Evolutionary conservation across 35 echinoderm and acorn worm genomes (phyloP), one percentile per base, ranked within the genome.

Genomic region (Apostichopus japonicus): DNA sequence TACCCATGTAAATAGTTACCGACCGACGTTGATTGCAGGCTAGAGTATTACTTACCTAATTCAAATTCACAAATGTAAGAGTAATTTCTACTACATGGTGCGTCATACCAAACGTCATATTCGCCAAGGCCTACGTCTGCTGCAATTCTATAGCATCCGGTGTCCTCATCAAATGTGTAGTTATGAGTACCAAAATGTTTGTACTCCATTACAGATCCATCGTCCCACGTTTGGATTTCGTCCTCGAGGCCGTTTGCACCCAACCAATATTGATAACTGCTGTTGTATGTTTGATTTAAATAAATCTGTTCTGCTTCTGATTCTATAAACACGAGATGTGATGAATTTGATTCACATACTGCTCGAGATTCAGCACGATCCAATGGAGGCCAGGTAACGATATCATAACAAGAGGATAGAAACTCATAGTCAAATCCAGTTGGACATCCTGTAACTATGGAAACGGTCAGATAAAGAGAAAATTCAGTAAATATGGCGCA

Each of bases 51-150:
- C 79, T 10, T 81, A 81, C 79, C 79, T 51, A 81, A 17, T 16
- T 81, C 27, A 53, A 52, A 81, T 81, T 81, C 79, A 81, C 79
- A 81, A 5, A 81, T 81, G 79, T 81, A 81, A 16, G n/a, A 14
- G 24, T 53, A 53, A 2, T 19, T 81, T 6, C 8, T 13, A 16
- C 8, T 10, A 25, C 79, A 81, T 81, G 33, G 15, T 8, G 8
- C 17, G 17, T 81, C 79, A 51, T 54, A 19, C 79, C 79, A 81
- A 0, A 54, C 16, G 54, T 54, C 79, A 16, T 9, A 19, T 79
- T 25, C 23, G 33, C 23, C 23, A 6, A 5, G 8, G 53, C 54
- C 17, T 10, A 33, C 44, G 53, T 19, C 44, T 15, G 44, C 27
- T 81, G 54, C 54, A 25, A 81, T 81, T 19, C 79, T 25, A 51